phyloP scores from a whole-genome alignment of 2,888 invertebrate genomes.

The Tenthredo distinguenda region DNA sequence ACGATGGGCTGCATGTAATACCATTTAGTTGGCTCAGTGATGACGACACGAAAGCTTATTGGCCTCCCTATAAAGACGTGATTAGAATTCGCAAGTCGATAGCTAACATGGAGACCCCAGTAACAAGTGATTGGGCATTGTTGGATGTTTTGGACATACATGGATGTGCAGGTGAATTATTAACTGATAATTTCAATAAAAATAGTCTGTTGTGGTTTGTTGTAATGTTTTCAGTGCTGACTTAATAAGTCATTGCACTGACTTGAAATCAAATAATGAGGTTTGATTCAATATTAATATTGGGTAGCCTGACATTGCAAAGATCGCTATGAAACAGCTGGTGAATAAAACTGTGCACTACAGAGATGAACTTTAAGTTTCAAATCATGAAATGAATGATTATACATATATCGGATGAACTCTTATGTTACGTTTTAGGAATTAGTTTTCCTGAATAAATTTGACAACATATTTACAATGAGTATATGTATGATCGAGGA shows the following conservation, averaged over 20 bases:
- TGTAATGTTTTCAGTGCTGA: neutral
- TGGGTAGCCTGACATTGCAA: too few species aligned
- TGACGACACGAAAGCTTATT: neutral
- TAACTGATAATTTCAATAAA: neutral
- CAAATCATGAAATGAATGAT: too few species aligned
- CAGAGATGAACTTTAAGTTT: too few species aligned
- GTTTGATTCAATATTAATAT: too few species aligned
- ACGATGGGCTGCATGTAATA: slow-evolving; percentile 17
- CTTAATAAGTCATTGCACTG: neutral
- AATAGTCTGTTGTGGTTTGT: neutral
- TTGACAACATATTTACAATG: too few species aligned
- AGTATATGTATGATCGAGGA: too few species aligned
- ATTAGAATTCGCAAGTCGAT: slow-evolving; percentile 8
- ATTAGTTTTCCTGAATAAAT: too few species aligned
- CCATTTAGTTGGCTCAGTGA: slow-evolving; percentile 32
- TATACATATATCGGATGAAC: too few species aligned
- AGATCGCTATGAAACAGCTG: too few species aligned
- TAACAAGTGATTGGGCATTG: neutral
- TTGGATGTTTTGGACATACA: neutral
- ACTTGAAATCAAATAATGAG: neutral
- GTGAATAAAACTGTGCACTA: too few species aligned
- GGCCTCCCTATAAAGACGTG: slow-evolving; percentile 9
- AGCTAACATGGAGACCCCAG: slow-evolving; percentile 19
- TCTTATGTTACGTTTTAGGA: too few species aligned
- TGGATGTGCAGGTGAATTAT: slow-evolving; percentile 25